Base-by-base conservation (phyloP, 2,888 invertebrate genomes). In the Eulithis prunata region DNA sequence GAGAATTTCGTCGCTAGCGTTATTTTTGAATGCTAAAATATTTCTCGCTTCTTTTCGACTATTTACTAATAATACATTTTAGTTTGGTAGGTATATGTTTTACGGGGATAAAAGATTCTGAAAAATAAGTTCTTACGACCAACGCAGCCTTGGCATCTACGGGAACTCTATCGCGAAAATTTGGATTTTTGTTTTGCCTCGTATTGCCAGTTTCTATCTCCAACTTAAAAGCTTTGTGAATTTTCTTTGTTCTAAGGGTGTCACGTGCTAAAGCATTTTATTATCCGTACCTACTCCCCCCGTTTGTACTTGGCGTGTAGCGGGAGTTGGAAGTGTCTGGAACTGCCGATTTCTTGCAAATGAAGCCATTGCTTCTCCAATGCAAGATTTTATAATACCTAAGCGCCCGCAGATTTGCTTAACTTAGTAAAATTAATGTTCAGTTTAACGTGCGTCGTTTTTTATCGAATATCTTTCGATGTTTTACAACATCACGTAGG, bases 181-280 rank as follows among this genome's bases (percentile, higher is more conserved):
- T 53, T 6, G 21, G 8, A 57, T 65, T 38, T 32, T 47, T 65
- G 54, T 66, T 45, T 56, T 28, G 41, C 43, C 14, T 51, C 10
- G 6, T 10, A 41, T 41, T 36, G 13, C 21, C 53, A 32, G 47
- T 61, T 43, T 8, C 41, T 79, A 77, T 79, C 82, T 81, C 75
- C 71, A 78, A 76, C 72, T 70, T 71, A 71, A 78, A 83, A 82
- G 79, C 79, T 78, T 70, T 75, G 78, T 75, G 79, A 82, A 82
- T 85, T 80, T 86, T 84, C 84, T 85, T 87, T 86, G 84, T 86
- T 82, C 78, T 80, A 80, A 85, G 72, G 78, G 73, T 81, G 85
- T 87, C 91, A 90, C 91, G 89, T 89, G 81, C 86, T 78, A 78
- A 82, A 86, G 85, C 85, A 79, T 88, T 90, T 89, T 90, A 89